Evolutionary conservation across 2,888 invertebrate genomes (phyloP), one percentile per base, ranked within the genome.

Genomic region (Parnassius glacialis): DNA sequence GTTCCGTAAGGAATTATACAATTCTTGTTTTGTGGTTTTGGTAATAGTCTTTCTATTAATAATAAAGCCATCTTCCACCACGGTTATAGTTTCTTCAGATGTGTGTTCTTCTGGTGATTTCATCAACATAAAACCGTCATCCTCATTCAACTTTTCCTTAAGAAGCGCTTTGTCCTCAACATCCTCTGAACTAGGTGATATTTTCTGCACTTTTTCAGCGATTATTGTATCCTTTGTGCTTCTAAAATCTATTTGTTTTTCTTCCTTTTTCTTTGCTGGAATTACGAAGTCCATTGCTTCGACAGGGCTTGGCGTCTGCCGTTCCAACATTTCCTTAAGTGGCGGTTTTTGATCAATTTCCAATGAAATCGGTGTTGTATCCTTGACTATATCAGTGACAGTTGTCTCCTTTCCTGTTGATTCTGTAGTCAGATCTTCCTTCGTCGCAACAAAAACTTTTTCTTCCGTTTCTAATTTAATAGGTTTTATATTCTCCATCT

Each of bases 291-390:
- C 52, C 3, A 44, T 5, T 10, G 34, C 45, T 41, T 68, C 57
- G 0, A 47, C 48, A 2, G 64, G 64, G 3, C 69, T 68, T 7
- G 66, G 57, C 25, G 53, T 59, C 45, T 68, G 70, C 5, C 70
- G 65, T 48, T 50, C 48, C 0, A 25, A 2, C 7, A 34, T 43
- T 25, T 57, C 34, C 5, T 52, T 34, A 2, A 7, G 1, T 9
- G 25, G 25, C 12, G 1, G 7, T 11, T 50, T 41, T 13, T 47
- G 7, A 34, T 34, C 34, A 34, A 34, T 34, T 34, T 7, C 7
- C 34, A 34, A 5, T 34, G 34, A 3, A 7, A 3, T 34, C 5
- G 34, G 34, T 34, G 34, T 1, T 34, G 5, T 5, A 7, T 34
- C 34, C 34, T 34, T 34, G 7, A 34, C 5, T 34, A 7, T 34